Evolutionary conservation across 2,797 vertebrate genomes (phyloP).

Genomic region (Antennarius maculatus): DNA sequence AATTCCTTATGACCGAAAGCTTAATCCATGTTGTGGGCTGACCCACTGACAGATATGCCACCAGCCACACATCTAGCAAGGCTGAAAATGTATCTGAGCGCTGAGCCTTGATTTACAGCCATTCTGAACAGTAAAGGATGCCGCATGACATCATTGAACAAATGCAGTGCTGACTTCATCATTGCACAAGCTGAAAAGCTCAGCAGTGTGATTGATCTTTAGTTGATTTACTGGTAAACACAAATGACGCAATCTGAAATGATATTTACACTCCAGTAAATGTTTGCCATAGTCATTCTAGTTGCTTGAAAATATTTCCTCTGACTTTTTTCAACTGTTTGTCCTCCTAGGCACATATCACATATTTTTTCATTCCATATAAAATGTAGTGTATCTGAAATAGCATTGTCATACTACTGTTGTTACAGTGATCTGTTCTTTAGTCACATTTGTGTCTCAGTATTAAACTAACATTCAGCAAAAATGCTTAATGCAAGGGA

Average conservation of each 20-base stretch:
- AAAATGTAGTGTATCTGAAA: background rate
- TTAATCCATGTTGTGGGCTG: too few relatives aligned
- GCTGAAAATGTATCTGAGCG: too few relatives aligned
- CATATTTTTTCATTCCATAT: background rate
- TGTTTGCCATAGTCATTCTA: background rate
- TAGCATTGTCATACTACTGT: background rate
- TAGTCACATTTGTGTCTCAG: slow-evolving; percentile 1
- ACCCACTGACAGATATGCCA: too few relatives aligned
- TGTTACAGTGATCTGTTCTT: background rate
- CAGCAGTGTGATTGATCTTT: slow-evolving; percentile 30
- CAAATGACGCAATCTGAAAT: slow-evolving; percentile 32
- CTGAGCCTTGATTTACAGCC: too few relatives aligned
- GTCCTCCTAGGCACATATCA: background rate
- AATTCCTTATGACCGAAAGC: too few relatives aligned
- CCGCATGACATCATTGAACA: slow-evolving; percentile 1
- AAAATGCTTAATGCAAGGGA: background rate
- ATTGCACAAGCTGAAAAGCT: slow-evolving; percentile 20
- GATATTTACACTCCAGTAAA: background rate
- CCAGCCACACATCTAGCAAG: too few relatives aligned
- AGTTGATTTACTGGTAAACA: background rate
- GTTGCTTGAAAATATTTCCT: background rate
- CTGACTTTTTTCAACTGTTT: too few relatives aligned
- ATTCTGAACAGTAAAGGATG: background rate
- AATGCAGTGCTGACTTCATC: slow-evolving; percentile 33
- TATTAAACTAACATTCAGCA: slow-evolving; percentile 1